Evolutionary conservation across 53 echinoderm and acorn worm genomes (phyloP), one percentile per base, ranked within the genome.

Genomic region (Henricia sp.): DNA sequence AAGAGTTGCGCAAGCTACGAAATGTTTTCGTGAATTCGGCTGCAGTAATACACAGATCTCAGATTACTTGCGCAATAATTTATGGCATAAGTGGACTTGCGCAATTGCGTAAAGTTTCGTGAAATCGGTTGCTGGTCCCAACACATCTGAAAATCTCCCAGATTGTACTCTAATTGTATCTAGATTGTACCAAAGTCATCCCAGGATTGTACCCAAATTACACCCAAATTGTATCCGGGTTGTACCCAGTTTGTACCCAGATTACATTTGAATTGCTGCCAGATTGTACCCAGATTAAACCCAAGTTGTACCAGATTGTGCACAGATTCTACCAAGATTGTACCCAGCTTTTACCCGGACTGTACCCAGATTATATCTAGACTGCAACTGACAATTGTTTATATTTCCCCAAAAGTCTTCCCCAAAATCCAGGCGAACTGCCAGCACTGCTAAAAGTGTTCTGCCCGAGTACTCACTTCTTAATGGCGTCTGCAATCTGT

Each of bases 401-500:
- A n/a, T n/a, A n/a, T n/a, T n/a, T n/a, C n/a, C n/a, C n/a, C n/a
- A n/a, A n/a, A n/a, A n/a, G n/a, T n/a, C n/a, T n/a, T n/a, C n/a
- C n/a, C n/a, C n/a, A n/a, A n/a, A n/a, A n/a, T n/a, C n/a, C n/a
- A n/a, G n/a, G n/a, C n/a, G n/a, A n/a, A n/a, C n/a, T n/a, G n/a
- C n/a, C n/a, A n/a, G n/a, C n/a, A n/a, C n/a, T n/a, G n/a, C n/a
- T n/a, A n/a, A n/a, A n/a, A n/a, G n/a, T n/a, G n/a, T n/a, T n/a
- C n/a, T n/a, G n/a, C n/a, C n/a, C n/a, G n/a, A 30, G 32, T 6
- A 21, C 92, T 71, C 44, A 95, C 95, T 33, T 82, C 54, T 71
- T 85, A 76, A 97, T 97, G 5, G 94, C 97, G 12, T 74, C 83
- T 0, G 92, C 44, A 48, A 97, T 92, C 67, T 95, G 85, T 32